Conservation (phyloP, 2,113 vertebrate genomes). For the Callospermophilus lateralis region DNA sequence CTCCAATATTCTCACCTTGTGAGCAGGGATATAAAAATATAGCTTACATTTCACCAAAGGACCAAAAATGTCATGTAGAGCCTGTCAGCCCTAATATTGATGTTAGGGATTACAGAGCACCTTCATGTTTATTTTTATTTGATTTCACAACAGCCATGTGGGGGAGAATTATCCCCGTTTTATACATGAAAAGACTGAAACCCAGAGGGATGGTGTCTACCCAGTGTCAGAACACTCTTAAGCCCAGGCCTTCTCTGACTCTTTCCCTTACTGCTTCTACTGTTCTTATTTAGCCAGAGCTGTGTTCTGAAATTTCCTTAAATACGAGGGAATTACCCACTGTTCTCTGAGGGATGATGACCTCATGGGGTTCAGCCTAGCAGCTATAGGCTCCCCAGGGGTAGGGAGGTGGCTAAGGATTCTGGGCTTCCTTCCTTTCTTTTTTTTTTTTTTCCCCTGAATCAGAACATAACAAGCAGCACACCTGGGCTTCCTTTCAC, state of each 20-base stretch:
- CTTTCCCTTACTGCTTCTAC: background rate
- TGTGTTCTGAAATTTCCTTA: background rate
- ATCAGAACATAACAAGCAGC: too few relatives aligned
- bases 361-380: background rate
- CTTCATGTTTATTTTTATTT: background rate
- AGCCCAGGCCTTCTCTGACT: background rate
- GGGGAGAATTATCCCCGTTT: background rate
- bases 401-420: background rate
- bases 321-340: background rate
- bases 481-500: background rate
- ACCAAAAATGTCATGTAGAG: background rate
- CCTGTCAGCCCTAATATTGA: background rate
- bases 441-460: too few relatives aligned
- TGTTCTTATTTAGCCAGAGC: background rate
- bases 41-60: background rate
- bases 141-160: background rate
- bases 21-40: background rate
- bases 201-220: background rate
- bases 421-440: background rate
- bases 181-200: background rate
- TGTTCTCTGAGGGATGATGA: background rate
- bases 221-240: background rate
- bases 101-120: background rate
- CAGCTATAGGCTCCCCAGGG: background rate
- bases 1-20: background rate